phyloP scores from a whole-genome alignment of 1,140 invertebrate species.

The Tetramorium simillimum region DNA sequence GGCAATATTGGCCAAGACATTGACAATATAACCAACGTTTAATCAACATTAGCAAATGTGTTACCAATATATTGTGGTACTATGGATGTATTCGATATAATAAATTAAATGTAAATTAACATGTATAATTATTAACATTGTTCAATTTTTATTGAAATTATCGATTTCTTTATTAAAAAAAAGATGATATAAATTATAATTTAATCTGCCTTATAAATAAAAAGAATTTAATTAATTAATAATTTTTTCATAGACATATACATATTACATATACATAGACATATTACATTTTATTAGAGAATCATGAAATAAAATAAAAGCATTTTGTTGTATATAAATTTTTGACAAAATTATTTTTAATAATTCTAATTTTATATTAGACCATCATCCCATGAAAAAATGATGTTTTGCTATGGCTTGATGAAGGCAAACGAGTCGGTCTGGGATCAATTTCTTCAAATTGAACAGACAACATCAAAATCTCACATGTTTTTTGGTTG shows the following conservation, averaged over 20 bases:
- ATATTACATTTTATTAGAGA: not conserved
- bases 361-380: not conserved
- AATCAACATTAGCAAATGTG: not conserved
- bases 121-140: too few species aligned
- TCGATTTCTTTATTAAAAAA: too few species aligned
- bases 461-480: not conserved
- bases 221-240: not conserved
- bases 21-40: slow-evolving; percentile 8
- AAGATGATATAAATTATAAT: too few species aligned
- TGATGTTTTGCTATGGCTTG: slow-evolving; percentile 7
- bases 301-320: not conserved
- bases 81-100: not conserved
- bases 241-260: not conserved
- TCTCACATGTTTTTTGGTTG: slow-evolving; percentile 40
- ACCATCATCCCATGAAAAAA: not conserved
- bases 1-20: not conserved
- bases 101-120: too few species aligned
- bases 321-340: not conserved
- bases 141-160: too few species aligned
- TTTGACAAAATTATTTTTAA: not conserved
- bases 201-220: too few species aligned
- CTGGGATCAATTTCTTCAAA: slow-evolving; percentile 13
- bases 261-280: too few species aligned
- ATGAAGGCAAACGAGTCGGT: slow-evolving; percentile 1
- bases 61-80: not conserved